These are phyloP conservation scores for Siniperca scherzeri DNA, from an alignment of 2,797 vertebrate genomes.

Conservation along the genomic window DNA sequence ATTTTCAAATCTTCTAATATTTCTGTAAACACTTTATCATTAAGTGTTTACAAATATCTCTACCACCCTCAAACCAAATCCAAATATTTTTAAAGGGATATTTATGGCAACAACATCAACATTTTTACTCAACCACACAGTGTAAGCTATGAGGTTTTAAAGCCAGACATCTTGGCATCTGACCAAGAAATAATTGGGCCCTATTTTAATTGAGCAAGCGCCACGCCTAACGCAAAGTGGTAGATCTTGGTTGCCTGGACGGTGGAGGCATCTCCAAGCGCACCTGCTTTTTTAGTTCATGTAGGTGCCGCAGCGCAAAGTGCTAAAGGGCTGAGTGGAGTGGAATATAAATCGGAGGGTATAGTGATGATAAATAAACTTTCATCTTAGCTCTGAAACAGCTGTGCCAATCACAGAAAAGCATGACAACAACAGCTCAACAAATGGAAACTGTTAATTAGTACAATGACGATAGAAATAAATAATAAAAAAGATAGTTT, in stretches of 20 bases:
- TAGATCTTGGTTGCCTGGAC: background rate
- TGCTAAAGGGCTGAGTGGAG: background rate
- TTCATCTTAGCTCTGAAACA: background rate
- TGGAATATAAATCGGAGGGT: background rate
- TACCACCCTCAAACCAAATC: background rate
- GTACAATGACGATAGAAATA: background rate
- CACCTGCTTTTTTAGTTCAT: background rate
- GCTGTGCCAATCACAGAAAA: background rate
- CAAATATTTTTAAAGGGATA: background rate
- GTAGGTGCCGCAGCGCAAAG: background rate
- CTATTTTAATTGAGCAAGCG: background rate
- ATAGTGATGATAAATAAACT: background rate
- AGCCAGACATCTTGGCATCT: background rate
- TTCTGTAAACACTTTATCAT: too few species aligned
- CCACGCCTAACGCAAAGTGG: background rate
- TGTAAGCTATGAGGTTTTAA: background rate
- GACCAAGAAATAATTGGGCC: background rate
- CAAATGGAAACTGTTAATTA: background rate
- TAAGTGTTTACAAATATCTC: too few species aligned
- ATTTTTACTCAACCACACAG: background rate
- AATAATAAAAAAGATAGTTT: too few species aligned
- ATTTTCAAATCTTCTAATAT: background rate
- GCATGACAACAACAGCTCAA: too few species aligned
- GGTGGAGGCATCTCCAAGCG: background rate
- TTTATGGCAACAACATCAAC: background rate